A percentile compares a stretch with the other conserved stretches of the same genome.
phyloP scores from a whole-genome alignment of 2,113 vertebrate genomes.

The Paramisgurnus dabryanus region DNA sequence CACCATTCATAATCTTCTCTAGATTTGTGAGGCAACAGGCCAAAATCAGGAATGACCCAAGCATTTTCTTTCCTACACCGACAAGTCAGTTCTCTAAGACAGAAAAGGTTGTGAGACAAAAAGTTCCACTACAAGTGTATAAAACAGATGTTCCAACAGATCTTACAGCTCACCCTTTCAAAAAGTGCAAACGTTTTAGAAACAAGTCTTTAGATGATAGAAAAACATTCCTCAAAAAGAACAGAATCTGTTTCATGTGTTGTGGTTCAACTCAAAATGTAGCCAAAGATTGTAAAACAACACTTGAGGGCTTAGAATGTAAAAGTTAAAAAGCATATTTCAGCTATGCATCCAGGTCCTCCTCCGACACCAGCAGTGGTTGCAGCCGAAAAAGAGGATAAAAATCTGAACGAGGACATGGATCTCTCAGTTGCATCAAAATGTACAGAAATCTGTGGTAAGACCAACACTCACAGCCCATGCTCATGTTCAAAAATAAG shows the following conservation, averaged over 20 bases:
- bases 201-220: no score
- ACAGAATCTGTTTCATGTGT: no score
- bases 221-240: no score
- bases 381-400: fast-evolving
- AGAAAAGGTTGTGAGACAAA: not conserved
- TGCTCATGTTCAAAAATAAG: slow-evolving; percentile 54
- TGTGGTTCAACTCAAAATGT: no score
- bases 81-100: not conserved
- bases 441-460: no score
- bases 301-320: slow-evolving; percentile 35
- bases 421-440: not conserved
- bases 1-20: not conserved
- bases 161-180: no score
- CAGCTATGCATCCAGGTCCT: slow-evolving; percentile 35
- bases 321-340: slow-evolving; percentile 16
- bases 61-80: not conserved
- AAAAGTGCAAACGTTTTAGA: not conserved
- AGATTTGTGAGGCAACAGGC: not conserved
- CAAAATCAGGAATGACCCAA: no score
- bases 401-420: not conserved
- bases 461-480: no score
- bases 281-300: no score
- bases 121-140: no score
- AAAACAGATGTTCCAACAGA: no score
- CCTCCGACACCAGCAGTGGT: not conserved